Conservation (phyloP, 2,113 vertebrate species). For the Cephalopterus ornatus region DNA sequence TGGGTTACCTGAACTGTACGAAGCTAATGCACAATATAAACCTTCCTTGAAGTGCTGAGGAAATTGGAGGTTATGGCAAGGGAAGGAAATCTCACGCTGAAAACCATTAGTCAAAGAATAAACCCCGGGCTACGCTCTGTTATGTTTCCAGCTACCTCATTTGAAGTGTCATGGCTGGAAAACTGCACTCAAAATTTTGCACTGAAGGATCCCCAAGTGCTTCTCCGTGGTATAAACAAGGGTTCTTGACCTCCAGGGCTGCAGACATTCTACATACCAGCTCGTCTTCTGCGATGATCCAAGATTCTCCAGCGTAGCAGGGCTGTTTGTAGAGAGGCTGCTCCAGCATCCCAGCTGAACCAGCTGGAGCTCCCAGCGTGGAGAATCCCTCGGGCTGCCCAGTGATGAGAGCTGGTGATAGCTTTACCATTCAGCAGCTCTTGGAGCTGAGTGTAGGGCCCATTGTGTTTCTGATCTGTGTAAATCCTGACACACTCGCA, state of each 20-base stretch:
- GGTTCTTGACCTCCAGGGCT: neutral
- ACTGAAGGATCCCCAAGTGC: neutral
- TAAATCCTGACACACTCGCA: neutral
- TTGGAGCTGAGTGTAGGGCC: neutral
- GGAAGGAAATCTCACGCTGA: neutral
- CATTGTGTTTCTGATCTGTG: rapidly evolving
- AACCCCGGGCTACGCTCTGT: neutral
- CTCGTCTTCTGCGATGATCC: neutral
- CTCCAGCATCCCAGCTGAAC: neutral
- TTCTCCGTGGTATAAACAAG: neutral
- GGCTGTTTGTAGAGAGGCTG: neutral
- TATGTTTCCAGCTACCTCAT: neutral
- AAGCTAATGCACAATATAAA: neutral
- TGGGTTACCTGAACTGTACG: neutral
- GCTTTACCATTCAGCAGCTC: neutral
- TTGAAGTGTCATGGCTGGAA: neutral
- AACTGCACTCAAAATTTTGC: neutral
- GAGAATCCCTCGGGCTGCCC: neutral
- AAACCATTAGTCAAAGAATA: neutral
- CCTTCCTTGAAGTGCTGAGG: neutral
- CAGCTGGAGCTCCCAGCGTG: neutral
- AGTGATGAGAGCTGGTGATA: neutral
- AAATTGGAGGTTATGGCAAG: neutral
- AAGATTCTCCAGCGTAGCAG: rapidly evolving
- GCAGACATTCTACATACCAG: neutral